Percentiles rank a stretch among this genome's conserved stretches.
These are phyloP conservation scores for Clarias macrocephalus DNA, from an alignment of 2,113 vertebrate genomes.

Conservation along the genomic window DNA sequence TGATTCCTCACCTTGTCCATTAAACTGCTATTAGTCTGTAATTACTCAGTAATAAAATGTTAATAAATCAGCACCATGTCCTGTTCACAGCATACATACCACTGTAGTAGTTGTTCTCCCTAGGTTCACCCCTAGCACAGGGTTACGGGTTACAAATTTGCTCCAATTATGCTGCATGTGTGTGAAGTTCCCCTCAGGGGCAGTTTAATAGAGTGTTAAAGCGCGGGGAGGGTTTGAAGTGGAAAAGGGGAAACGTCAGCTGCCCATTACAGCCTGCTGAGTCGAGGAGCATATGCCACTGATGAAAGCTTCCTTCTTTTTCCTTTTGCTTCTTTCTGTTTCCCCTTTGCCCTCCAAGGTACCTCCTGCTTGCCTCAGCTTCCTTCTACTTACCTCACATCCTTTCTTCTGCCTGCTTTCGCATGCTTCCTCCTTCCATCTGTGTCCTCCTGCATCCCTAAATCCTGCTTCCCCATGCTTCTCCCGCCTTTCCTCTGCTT, in stretches of 20 bases:
- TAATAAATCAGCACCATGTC: constrained; percentile 23
- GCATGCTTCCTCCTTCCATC: neutral
- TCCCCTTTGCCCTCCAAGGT: neutral
- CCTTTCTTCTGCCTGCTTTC: constrained; percentile 54
- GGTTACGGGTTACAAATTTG: constrained; percentile 41
- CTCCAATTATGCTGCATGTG: constrained; percentile 49
- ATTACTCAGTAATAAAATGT: constrained; percentile 27
- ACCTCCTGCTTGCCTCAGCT: neutral
- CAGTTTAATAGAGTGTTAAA: constrained; percentile 73
- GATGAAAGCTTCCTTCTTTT: constrained; percentile 62
- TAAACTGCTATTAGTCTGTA: constrained; percentile 17
- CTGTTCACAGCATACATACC: constrained; percentile 47
- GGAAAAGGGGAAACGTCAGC: constrained; percentile 58
- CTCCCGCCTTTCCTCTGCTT: neutral
- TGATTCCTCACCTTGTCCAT: neutral
- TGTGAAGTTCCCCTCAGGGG: constrained; percentile 58
- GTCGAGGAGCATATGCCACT: constrained; percentile 61
- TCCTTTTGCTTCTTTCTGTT: neutral
- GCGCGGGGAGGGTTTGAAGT: constrained; percentile 58
- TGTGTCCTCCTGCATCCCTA: neutral
- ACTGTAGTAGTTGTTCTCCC: constrained; percentile 53
- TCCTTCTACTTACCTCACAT: neutral
- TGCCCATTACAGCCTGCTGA: constrained; percentile 77
- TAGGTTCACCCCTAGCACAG: constrained; percentile 29
- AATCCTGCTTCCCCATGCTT: neutral